Conservation (phyloP, 2,888 invertebrate species). For the Acanthosepion lycidas region DNA sequence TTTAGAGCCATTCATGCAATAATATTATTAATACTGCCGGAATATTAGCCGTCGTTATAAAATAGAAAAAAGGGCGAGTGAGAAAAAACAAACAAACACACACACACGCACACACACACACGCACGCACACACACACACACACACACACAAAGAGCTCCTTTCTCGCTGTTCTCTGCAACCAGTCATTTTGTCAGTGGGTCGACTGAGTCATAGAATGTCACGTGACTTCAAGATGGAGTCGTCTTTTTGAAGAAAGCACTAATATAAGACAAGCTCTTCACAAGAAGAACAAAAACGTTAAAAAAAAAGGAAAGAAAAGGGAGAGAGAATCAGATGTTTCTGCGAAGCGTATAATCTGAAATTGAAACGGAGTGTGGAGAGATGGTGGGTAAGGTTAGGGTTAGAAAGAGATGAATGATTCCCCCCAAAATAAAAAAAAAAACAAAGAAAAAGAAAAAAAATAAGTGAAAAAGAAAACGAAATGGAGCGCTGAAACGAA, state of each 20-base stretch:
- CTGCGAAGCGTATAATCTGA: background rate
- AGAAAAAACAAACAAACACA: too few relatives aligned
- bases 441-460: too few relatives aligned
- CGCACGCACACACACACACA: too few relatives aligned
- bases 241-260: background rate
- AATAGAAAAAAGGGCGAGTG: too few relatives aligned
- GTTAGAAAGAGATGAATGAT: background rate
- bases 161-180: too few relatives aligned
- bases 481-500: background rate
- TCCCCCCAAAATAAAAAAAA: background rate
- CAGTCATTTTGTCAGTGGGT: background rate
- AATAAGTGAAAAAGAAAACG: too few relatives aligned
- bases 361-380: background rate
- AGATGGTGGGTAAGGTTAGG: background rate
- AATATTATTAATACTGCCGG: too few relatives aligned
- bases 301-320: background rate
- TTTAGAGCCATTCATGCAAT: too few relatives aligned
- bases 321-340: background rate
- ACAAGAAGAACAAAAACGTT: too few relatives aligned
- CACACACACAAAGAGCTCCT: too few relatives aligned
- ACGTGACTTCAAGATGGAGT: background rate
- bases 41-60: too few relatives aligned
- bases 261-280: background rate
- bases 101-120: too few relatives aligned
- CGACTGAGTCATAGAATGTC: background rate